Base-by-base conservation (phyloP, 1,140 invertebrate species). In the Arctopsyche grandis region DNA sequence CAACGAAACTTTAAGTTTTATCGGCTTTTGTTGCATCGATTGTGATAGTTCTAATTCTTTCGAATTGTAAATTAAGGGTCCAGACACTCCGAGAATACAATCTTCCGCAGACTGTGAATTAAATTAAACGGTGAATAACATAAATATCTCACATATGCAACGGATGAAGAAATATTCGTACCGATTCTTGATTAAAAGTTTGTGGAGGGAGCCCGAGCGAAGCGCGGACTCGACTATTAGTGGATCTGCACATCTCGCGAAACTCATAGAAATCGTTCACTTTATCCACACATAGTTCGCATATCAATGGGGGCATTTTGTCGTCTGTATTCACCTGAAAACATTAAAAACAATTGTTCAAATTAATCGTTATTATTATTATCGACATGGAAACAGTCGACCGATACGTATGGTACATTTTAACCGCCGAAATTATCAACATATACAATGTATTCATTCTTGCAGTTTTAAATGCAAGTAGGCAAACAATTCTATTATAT, bases 231-330 rank as follows among this genome's bases (percentile, higher is more conserved):
- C 87, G 83, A 12, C 85, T 87, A 74, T 90, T 89, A 1, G 89
- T 91, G 24, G 88, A 85, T 75, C 84, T 84, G 81, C 89, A 90
- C 88, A 90, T 89, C 79, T 90, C 87, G 21, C 89, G 85, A 84
- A 90, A 90, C 82, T 90, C 89, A 46, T 88, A 89, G 84, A 89
- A 91, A 84, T 91, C 90, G 84, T 91, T 90, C 60, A 91, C 89
- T 85, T 90, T 91, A 77, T 90, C 90, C 43, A 90, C 88, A 69
- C 90, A 91, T 26, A 90, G 80, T 77, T 87, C 88, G 82, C 89
- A 90, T 81, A 90, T 90, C 29, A 89, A 85, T n/a, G 90, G 90
- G 0, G 90, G 90, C 90, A 91, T 91, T 83, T 88, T 89, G 79
- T 91, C 90, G 79, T 89, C 85, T 69, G 84, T 85, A 22, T 87